A percentile compares a stretch with the other conserved stretches of the same genome.
These are phyloP conservation scores for Fabriciana adippe DNA, from an alignment of 2,888 invertebrate genomes.

Conservation along the genomic window DNA sequence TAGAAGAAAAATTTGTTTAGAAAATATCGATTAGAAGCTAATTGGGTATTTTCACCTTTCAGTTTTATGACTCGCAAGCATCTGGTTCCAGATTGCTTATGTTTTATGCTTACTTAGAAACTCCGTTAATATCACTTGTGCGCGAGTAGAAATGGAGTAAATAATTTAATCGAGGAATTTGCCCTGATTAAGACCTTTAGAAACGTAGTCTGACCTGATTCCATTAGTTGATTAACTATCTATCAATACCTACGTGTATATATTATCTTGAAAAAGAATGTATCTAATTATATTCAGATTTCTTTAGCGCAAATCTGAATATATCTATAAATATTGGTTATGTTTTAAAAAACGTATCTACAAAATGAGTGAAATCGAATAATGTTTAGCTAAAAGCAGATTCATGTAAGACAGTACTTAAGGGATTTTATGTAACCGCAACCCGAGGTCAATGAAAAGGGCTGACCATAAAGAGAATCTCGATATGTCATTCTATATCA, in stretches of 20 bases:
- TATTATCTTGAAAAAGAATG: neutral
- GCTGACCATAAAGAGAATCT: slow-evolving; percentile 59
- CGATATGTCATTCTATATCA: slow-evolving; percentile 15
- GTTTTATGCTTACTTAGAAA: slow-evolving; percentile 76
- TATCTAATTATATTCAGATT: neutral
- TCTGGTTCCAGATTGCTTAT: slow-evolving; percentile 73
- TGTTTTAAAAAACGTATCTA: too few species aligned
- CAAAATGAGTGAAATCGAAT: slow-evolving; percentile 20
- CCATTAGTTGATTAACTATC: slow-evolving; percentile 71
- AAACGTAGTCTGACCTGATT: slow-evolving; percentile 53
- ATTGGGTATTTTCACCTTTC: slow-evolving; percentile 74
- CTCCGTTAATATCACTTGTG: slow-evolving; percentile 43
- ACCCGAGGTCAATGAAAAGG: slow-evolving; percentile 73
- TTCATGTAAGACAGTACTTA: slow-evolving; percentile 69
- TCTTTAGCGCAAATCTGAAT: too few species aligned
- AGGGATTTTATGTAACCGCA: slow-evolving; percentile 71
- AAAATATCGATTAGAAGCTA: slow-evolving; percentile 74
- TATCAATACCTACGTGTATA: slow-evolving; percentile 38
- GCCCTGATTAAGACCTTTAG: slow-evolving; percentile 60
- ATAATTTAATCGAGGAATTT: slow-evolving; percentile 24
- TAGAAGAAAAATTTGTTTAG: slow-evolving; percentile 45
- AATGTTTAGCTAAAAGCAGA: slow-evolving; percentile 65
- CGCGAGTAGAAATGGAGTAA: slow-evolving; percentile 4
- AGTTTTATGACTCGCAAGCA: slow-evolving; percentile 74
- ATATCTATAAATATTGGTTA: neutral